Percentiles rank a stretch among this genome's conserved stretches.
Conservation (phyloP, 2,113 vertebrate species). For the Diadophis punctatus region DNA sequence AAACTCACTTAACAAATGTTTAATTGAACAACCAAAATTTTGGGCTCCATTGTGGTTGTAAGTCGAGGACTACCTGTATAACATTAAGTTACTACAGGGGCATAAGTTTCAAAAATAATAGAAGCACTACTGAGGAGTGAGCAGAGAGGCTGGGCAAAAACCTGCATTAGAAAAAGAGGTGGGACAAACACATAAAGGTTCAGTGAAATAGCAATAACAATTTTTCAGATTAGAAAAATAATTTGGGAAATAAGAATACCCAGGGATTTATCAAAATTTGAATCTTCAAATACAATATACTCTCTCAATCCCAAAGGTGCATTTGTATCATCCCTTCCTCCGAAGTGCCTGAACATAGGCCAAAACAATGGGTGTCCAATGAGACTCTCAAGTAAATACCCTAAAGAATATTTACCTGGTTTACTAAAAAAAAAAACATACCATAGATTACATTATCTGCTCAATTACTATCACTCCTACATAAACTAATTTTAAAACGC, state of each 20-base stretch:
- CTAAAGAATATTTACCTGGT: background rate
- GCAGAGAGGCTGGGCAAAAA: background rate
- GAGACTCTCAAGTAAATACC: background rate
- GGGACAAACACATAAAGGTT: background rate
- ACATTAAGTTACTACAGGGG: too few species aligned
- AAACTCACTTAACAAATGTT: too few species aligned
- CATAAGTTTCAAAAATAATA: too few species aligned
- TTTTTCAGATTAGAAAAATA: background rate
- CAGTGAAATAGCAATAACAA: background rate
- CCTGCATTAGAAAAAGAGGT: background rate
- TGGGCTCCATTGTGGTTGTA: too few species aligned
- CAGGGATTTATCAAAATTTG: background rate
- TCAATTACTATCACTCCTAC: background rate
- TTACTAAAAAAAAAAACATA: background rate
- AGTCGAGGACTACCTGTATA: too few species aligned
- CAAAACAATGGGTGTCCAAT: background rate
- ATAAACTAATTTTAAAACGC: background rate
- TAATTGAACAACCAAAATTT: too few species aligned
- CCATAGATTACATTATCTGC: background rate
- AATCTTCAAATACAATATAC: background rate
- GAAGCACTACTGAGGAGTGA: too few species aligned
- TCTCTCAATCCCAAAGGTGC: background rate
- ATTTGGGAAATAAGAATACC: background rate
- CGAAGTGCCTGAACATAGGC: background rate
- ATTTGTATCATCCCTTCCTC: background rate